Percentiles rank a stretch among this genome's conserved stretches.
Evolutionary conservation across 2,888 invertebrate species (phyloP).

Genomic region (Callimorpha dominula): DNA sequence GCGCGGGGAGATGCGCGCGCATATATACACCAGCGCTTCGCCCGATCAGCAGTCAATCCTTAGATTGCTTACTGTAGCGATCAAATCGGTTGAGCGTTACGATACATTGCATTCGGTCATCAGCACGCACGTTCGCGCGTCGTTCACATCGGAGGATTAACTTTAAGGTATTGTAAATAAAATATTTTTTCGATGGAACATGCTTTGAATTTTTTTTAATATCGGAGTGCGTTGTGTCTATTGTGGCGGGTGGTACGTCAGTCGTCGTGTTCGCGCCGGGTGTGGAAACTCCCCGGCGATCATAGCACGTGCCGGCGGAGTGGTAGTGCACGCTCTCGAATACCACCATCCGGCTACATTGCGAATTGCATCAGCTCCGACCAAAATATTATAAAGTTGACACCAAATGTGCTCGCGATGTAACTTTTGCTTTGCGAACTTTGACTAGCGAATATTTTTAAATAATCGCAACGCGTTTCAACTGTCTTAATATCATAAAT

Average conservation of each 20-base stretch:
- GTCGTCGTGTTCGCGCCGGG: slow-evolving; percentile 46
- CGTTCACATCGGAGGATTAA: slow-evolving; percentile 53
- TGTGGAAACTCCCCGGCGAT: slow-evolving; percentile 69
- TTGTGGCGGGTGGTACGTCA: slow-evolving; percentile 44
- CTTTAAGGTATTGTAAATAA: slow-evolving; percentile 65
- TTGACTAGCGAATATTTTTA: slow-evolving; percentile 49
- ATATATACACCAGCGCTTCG: slow-evolving; percentile 76
- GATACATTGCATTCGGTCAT: slow-evolving; percentile 53
- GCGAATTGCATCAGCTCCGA: slow-evolving; percentile 70
- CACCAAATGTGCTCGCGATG: slow-evolving; percentile 56
- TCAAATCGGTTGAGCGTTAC: slow-evolving; percentile 58
- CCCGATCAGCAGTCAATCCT: slow-evolving; percentile 78
- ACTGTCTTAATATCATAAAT: not conserved
- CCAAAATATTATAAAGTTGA: slow-evolving; percentile 52
- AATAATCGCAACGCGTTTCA: slow-evolving; percentile 5
- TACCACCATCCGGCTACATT: slow-evolving; percentile 58
- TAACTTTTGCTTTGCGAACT: slow-evolving; percentile 64
- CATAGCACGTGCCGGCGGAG: slow-evolving; percentile 63
- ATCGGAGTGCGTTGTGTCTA: slow-evolving; percentile 47
- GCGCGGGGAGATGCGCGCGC: slow-evolving; percentile 82
- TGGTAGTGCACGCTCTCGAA: slow-evolving; percentile 55
- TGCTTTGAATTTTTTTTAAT: slow-evolving; percentile 28
- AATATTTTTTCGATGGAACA: slow-evolving; percentile 33
- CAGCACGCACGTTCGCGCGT: slow-evolving; percentile 61
- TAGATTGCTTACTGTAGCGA: slow-evolving; percentile 64